phyloP scores from a whole-genome alignment of 2,113 vertebrate species.

The Anoplopoma fimbria region DNA sequence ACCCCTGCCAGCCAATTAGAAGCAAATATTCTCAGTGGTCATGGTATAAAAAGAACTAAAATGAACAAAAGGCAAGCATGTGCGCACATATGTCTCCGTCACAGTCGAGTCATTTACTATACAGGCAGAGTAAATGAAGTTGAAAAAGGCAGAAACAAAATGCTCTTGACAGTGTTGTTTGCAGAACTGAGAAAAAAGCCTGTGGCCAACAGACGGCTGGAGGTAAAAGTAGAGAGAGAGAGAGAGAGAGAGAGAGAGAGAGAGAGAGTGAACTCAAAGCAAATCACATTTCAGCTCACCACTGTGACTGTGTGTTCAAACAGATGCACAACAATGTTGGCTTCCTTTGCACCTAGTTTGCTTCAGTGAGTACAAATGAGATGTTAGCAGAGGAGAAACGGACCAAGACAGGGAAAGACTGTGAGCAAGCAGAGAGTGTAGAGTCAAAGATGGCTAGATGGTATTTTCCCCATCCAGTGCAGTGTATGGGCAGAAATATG shows the following conservation, averaged over 20 bases:
- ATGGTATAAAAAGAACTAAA: not conserved
- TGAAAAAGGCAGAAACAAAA: conserved; percentile 43
- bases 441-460: conserved; percentile 31
- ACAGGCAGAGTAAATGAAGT: conserved; percentile 30
- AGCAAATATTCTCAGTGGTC: not conserved
- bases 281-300: conserved; percentile 54
- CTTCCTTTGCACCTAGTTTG: conserved; percentile 61
- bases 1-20: conserved; percentile 7
- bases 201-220: not conserved
- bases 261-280: conserved; percentile 26
- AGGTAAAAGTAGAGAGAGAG: not conserved
- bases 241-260: not conserved
- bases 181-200: conserved; percentile 18
- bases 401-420: conserved; percentile 27
- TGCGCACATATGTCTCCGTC: not conserved
- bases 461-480: conserved; percentile 43
- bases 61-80: conserved; percentile 23
- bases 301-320: conserved; percentile 52
- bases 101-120: conserved; percentile 17
- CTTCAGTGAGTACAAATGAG: conserved; percentile 73
- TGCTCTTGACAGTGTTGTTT: conserved; percentile 41
- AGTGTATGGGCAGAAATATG: not conserved
- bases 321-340: conserved; percentile 56
- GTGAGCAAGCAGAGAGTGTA: conserved; percentile 44
- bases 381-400: conserved; percentile 57